Evolutionary conservation across 2,888 invertebrate species (phyloP).

Genomic region (Lycocerus yunnanus): DNA sequence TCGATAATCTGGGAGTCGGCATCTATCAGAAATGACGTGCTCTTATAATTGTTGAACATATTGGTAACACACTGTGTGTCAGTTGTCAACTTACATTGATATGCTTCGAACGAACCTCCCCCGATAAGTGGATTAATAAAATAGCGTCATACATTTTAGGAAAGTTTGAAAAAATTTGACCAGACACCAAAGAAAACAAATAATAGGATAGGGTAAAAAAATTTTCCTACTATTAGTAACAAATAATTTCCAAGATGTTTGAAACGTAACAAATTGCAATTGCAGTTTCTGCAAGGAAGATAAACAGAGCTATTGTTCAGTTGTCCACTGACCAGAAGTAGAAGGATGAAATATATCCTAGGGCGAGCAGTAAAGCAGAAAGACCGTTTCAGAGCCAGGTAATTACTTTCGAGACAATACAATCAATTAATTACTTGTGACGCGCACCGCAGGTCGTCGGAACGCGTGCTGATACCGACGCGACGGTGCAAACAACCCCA

Average conservation of each 20-base stretch:
- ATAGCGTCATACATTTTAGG: conserved; percentile 10
- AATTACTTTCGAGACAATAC: conserved; percentile 59
- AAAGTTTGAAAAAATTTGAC: neutral
- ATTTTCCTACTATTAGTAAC: neutral
- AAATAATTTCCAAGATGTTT: conserved; percentile 4
- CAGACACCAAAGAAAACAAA: neutral
- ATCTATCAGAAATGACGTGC: conserved; percentile 21
- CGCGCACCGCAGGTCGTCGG: conserved; percentile 53
- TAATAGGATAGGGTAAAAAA: neutral
- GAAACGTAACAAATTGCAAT: conserved; percentile 36
- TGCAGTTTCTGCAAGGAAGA: conserved; percentile 42
- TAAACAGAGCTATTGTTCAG: conserved; percentile 47
- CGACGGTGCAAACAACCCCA: conserved; percentile 39
- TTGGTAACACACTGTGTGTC: conserved; percentile 22
- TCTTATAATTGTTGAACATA: conserved; percentile 17
- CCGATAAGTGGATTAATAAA: conserved; percentile 21
- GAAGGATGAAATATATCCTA: conserved; percentile 54
- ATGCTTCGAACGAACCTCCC: conserved; percentile 8
- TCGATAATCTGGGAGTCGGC: conserved; percentile 17
- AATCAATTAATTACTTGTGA: conserved; percentile 58
- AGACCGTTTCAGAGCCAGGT: conserved; percentile 53
- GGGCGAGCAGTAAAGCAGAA: conserved; percentile 49
- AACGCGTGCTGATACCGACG: conserved; percentile 46
- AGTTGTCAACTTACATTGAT: conserved; percentile 24
- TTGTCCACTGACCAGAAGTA: conserved; percentile 52